These are phyloP conservation scores for Ceratina australensis DNA, from an alignment of 1,140 invertebrate genomes.

Conservation along the genomic window DNA sequence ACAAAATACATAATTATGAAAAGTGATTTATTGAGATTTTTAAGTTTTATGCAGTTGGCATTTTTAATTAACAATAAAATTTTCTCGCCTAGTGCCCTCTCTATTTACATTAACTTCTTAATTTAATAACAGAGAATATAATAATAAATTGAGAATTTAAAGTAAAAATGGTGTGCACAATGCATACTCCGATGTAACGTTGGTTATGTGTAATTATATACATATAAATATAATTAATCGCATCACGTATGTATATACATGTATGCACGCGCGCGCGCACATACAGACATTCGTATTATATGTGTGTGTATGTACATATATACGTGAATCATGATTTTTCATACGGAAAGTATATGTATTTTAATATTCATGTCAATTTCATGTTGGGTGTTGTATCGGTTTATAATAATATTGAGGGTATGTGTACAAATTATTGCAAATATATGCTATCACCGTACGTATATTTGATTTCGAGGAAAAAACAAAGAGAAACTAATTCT, in stretches of 20 bases:
- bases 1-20: constrained; percentile 41
- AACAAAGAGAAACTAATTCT: constrained; percentile 16
- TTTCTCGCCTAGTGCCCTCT: constrained; percentile 49
- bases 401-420: constrained; percentile 67
- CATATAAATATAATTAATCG: constrained; percentile 12
- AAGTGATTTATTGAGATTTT: constrained; percentile 48
- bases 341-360: constrained; percentile 57
- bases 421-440: constrained; percentile 68
- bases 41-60: constrained; percentile 46
- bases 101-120: constrained; percentile 54
- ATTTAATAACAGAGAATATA: constrained; percentile 45
- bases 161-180: constrained; percentile 56
- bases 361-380: constrained; percentile 66
- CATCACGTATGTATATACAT: constrained; percentile 16
- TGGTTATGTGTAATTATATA: constrained; percentile 41
- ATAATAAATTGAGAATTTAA: constrained; percentile 53
- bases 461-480: constrained; percentile 49
- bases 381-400: constrained; percentile 62
- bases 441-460: constrained; percentile 52
- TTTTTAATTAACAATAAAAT: constrained; percentile 50
- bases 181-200: constrained; percentile 51
- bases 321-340: constrained; percentile 60
- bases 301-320: constrained; percentile 41
- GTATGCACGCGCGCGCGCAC: background rate
- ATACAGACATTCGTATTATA: constrained; percentile 10